Evolutionary conservation across 2,888 invertebrate species (phyloP), one percentile per base, ranked within the genome.

Genomic region (Ophion costatus): DNA sequence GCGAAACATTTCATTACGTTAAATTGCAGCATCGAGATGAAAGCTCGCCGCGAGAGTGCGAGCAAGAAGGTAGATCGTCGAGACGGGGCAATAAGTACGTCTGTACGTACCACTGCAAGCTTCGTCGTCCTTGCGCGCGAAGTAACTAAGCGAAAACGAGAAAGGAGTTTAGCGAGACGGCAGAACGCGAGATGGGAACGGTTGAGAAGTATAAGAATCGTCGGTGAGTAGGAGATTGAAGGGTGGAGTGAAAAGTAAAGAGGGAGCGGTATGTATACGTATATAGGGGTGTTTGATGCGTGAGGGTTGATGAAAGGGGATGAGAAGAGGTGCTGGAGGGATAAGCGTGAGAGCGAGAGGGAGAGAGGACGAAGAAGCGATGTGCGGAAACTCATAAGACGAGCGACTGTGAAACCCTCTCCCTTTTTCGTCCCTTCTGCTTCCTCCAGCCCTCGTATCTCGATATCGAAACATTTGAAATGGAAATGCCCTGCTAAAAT

Each of bases 401-500:
- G 80, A 79, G 76, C 71, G 59, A 85, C 75, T 71, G 66, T 45
- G n/a, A 71, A 85, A 70, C 76, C 76, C 69, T 45, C 59, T 69
- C 63, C 70, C 38, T 38, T 73, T 29, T 38, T 64, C 74, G n/a
- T 57, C 33, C 59, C 42, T 70, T 81, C 73, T 64, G 57, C 67
- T n/a, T 29, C 57, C n/a, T 80, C 67, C 74, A 20, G 51, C 24
- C 70, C 64, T 66, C 85, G 82, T 80, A 80, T 84, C 74, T 76
- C 85, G 38, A 76, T 87, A 83, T 88, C 86, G 82, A 85, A 77
- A 80, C 86, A 90, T 91, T 91, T 91, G 88, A 90, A 90, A 91
- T 90, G 91, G 89, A 91, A 90, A 91, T 91, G 83, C 88, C 51
- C 79, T 82, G 88, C 87, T 84, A 87, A 89, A 88, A 89, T 89